A percentile compares a stretch with the other conserved stretches of the same genome.
These are phyloP conservation scores for Drosophila kurseongensis DNA, from an alignment of 1,140 invertebrate genomes.

Conservation along the genomic window DNA sequence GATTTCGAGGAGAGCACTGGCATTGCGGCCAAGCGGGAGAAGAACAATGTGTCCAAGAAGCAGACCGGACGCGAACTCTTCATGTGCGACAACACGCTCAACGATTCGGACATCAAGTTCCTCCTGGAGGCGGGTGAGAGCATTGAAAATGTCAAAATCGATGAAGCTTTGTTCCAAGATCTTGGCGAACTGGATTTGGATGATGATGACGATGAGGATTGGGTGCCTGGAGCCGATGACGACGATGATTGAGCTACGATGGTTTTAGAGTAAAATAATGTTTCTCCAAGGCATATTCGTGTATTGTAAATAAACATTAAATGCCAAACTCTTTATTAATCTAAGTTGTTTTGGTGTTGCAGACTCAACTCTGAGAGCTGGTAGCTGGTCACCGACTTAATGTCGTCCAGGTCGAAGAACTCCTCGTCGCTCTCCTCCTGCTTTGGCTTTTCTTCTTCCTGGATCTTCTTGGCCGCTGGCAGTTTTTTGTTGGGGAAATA, in stretches of 20 bases:
- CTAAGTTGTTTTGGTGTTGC: slow-evolving; percentile 53
- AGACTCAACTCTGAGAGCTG: slow-evolving; percentile 66
- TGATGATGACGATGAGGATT: slow-evolving; percentile 88
- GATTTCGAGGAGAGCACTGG: slow-evolving; percentile 96
- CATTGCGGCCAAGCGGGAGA: slow-evolving; percentile 90
- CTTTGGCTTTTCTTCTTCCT: slow-evolving; percentile 36
- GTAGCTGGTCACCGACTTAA: slow-evolving; percentile 67
- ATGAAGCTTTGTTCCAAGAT: slow-evolving; percentile 97
- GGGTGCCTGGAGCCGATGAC: slow-evolving; percentile 76
- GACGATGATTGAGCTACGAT: slow-evolving; percentile 50
- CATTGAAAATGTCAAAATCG: slow-evolving; percentile 95
- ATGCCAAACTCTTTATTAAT: slow-evolving; percentile 59
- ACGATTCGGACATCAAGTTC: slow-evolving; percentile 98
- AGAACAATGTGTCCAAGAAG: slow-evolving; percentile 90
- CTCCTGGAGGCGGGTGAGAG: slow-evolving; percentile 92
- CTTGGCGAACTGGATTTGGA: slow-evolving; percentile 94
- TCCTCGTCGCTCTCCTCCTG: slow-evolving; percentile 64
- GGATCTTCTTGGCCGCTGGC: slow-evolving; percentile 44
- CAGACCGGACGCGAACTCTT: slow-evolving; percentile 95
- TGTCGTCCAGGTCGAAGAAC: slow-evolving; percentile 85
- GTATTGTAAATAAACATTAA: slow-evolving; percentile 60
- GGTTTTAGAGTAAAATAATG: slow-evolving; percentile 9
- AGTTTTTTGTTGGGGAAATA: slow-evolving; percentile 86
- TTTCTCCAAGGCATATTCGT: slow-evolving; percentile 50
- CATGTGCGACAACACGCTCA: slow-evolving; percentile 94